Evolutionary conservation across 2,797 vertebrate species (phyloP), one percentile per base, ranked within the genome.

Genomic region (Acanthopagrus latus): DNA sequence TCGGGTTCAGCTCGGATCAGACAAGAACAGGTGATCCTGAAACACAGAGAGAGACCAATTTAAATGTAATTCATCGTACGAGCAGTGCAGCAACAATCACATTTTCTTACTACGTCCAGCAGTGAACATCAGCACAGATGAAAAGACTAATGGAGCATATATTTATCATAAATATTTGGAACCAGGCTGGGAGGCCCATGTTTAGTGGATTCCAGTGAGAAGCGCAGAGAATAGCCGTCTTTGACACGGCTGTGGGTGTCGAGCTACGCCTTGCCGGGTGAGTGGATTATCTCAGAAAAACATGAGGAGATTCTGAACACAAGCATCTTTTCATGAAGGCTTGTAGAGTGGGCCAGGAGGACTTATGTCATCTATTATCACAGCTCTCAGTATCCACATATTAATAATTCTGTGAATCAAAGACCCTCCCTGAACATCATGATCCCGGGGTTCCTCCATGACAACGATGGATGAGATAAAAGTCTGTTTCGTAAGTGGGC

Each of bases 251-350:
- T 90, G 95, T 96, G 95, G 95, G 95, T 92, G 95, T 94, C 21
- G 76, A 91, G 92, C 94, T 95, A 92, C 92, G 95, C 91, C 94
- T 94, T 92, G 91, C 84, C 59, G 89, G 91, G 89, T 75, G 89
- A 95, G 94, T 92, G 93, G 94, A 94, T 94, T 93, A 95, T 95
- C 95, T 95, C 94, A 94, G 94, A 94, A 94, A 95, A 94, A 95
- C 95, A 95, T 93, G 94, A 95, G 93, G 92, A 92, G 89, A 72
- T 70, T 89, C 67, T 74, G 92, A 95, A 96, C 94, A 96, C 95
- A 95, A 95, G 94, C 92, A 93, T 94, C 95, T 95, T 95, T 33
- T 96, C 93, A 96, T 95, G 90, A 84, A 81, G 51, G 59, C 81
- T 86, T 65, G 59, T 83, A 67, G 94, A 94, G 95, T 96, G 95